Conservation (phyloP, 2,888 invertebrate genomes). For the Dexiosoma caninum region DNA sequence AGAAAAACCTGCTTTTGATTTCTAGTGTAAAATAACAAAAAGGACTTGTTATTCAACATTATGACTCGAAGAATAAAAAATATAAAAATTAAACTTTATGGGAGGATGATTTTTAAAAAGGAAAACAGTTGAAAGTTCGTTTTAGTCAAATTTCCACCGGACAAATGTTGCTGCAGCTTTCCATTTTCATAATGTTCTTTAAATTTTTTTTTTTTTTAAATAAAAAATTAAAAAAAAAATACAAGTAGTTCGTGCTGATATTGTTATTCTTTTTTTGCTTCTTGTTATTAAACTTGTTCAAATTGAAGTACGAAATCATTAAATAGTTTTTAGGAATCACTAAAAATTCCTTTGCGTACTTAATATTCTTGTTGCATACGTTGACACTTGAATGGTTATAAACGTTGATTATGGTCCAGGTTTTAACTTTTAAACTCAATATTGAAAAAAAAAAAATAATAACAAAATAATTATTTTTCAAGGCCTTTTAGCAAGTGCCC, state of each 20-base stretch:
- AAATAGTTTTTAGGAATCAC: constrained; percentile 25
- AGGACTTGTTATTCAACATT: not conserved
- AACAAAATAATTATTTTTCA: too few relatives aligned
- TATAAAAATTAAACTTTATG: not conserved
- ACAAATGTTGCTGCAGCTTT: not conserved
- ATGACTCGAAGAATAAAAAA: not conserved
- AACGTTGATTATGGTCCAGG: too few relatives aligned
- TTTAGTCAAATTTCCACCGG: constrained; percentile 3
- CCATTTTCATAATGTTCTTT: constrained; percentile 13
- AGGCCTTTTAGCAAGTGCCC: too few relatives aligned
- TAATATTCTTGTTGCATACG: not conserved
- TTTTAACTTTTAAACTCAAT: too few relatives aligned
- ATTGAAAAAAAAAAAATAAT: too few relatives aligned
- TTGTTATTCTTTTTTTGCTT: not conserved
- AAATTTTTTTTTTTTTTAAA: not conserved
- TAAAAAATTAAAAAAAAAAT: not conserved
- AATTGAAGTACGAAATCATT: constrained; percentile 16
- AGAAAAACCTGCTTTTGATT: constrained; percentile 3
- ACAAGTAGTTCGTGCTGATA: not conserved
- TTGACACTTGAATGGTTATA: constrained; percentile 19
- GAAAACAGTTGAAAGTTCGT: not conserved
- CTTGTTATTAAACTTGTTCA: not conserved
- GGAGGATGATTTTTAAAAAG: not conserved
- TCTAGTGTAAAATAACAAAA: not conserved
- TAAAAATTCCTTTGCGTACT: not conserved